Evolutionary conservation across 2,113 vertebrate species (phyloP).

Genomic region (Jaculus jaculus): DNA sequence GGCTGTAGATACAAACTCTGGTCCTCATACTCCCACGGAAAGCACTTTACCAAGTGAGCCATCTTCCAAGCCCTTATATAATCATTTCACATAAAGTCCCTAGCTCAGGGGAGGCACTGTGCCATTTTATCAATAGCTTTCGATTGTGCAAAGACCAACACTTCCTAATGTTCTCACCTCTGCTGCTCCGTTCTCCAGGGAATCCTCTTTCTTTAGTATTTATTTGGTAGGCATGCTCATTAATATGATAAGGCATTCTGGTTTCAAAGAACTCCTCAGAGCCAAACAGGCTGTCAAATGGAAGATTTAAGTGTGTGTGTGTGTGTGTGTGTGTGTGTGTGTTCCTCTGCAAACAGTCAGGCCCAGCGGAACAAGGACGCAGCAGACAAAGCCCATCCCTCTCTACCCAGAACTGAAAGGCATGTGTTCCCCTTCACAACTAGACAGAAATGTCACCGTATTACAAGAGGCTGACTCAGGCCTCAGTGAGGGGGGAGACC

Average conservation of each 20-base stretch:
- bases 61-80: constrained; percentile 33
- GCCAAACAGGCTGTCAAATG: constrained; percentile 62
- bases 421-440: not conserved
- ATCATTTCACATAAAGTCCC: constrained; percentile 18
- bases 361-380: constrained; percentile 38
- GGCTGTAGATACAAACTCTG: too few relatives aligned
- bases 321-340: not conserved
- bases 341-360: constrained; percentile 24
- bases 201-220: constrained; percentile 58
- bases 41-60: too few relatives aligned
- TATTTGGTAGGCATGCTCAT: constrained; percentile 59
- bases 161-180: constrained; percentile 40
- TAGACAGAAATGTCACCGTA: constrained; percentile 14
- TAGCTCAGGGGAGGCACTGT: constrained; percentile 50
- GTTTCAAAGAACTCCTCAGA: constrained; percentile 70
- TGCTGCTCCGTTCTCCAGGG: constrained; percentile 51
- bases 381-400: constrained; percentile 23
- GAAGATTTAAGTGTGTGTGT: constrained; percentile 42
- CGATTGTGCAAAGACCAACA: constrained; percentile 47
- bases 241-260: constrained; percentile 66
- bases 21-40: too few relatives aligned
- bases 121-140: constrained; percentile 68
- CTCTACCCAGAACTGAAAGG: constrained; percentile 44
- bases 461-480: constrained; percentile 24
- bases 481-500: constrained; percentile 39